Base-by-base conservation (phyloP, 2,113 vertebrate genomes). In the Xenopus laevis region DNA sequence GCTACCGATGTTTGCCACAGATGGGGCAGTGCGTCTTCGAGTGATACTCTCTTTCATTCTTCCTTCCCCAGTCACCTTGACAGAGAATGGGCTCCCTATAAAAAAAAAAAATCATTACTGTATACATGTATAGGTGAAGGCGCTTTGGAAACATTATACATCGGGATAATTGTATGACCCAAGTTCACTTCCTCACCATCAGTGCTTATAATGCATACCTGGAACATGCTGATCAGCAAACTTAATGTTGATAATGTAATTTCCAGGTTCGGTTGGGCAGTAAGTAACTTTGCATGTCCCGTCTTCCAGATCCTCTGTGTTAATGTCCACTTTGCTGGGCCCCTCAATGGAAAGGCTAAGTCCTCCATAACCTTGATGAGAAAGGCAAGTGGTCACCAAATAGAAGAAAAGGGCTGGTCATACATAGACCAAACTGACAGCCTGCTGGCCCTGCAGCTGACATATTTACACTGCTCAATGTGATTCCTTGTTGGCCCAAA, bases 21-120 rank as follows among this genome's bases (percentile, higher is more conserved):
- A 95, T 0, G 95, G 92, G 0, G 95, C 94, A 17, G 91, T 89
- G 55, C 88, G 90, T 67, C 91, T 89, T 47, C 95, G 91, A 1
- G 94, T 97, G 86, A 97, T 97, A 81, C 94, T 97, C 84, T 97
- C 94, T 85, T 95, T 96, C 85, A 97, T 91, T 6, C 95, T 86
- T 23, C 95, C 95, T 82, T 97, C 95, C 0, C 95, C 95, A 0
- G 93, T 97, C 47, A 97, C 95, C 82, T 96, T 95, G 74, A 97
- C 95, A 0, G 94, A 95, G 81, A 97, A 97, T 0, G 95, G 94
- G 67, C 95, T 97, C 20, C 94, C 95, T 97, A 79, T 4, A 65
- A 65, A 40, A 5, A 46, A 52, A 17, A 58, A 58, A 4, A 17
- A 58, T 4, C 0, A 9, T 9, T 40, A 7, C 5, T 40, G 33